A percentile compares a stretch with the other conserved stretches of the same genome.
Evolutionary conservation across 2,888 invertebrate species (phyloP).

Genomic region (Diogma glabrata): DNA sequence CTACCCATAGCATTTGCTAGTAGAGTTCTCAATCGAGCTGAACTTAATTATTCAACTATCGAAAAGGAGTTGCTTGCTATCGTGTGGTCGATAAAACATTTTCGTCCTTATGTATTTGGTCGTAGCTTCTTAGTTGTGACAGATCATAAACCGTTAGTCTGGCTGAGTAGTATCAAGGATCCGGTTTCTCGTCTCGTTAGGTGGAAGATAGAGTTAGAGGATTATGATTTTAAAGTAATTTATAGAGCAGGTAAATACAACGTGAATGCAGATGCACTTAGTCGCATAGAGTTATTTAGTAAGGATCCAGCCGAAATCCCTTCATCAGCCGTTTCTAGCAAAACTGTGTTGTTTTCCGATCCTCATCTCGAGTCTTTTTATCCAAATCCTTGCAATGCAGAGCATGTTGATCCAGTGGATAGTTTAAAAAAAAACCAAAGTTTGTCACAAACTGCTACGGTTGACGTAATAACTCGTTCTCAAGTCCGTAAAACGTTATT

Average conservation of each 20-base stretch:
- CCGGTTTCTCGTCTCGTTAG: conserved; percentile 18
- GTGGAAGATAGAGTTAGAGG: conserved; percentile 22
- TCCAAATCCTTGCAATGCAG: too few species aligned
- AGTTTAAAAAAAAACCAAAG: too few species aligned
- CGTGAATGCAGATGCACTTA: conserved; percentile 17
- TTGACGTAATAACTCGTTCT: too few species aligned
- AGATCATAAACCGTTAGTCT: conserved; percentile 21
- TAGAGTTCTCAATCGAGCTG: conserved; percentile 18
- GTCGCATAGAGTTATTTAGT: too few species aligned
- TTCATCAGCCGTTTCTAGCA: too few species aligned
- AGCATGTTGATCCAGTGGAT: too few species aligned
- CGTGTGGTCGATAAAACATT: conserved; percentile 20
- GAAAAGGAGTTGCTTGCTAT: conserved; percentile 22
- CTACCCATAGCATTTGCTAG: conserved; percentile 21
- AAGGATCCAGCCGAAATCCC: too few species aligned
- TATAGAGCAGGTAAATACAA: conserved; percentile 20
- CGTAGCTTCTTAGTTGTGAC: conserved; percentile 21
- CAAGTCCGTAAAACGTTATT: too few species aligned
- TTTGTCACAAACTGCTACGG: too few species aligned
- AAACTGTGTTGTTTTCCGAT: too few species aligned
- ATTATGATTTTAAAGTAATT: conserved; percentile 22
- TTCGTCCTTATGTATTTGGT: conserved; percentile 21
- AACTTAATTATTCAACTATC: conserved; percentile 20
- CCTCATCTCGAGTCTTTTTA: too few species aligned
- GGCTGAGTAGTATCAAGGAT: conserved; percentile 18